Base-by-base conservation (phyloP, 2,888 invertebrate species). In the Selenia dentaria region DNA sequence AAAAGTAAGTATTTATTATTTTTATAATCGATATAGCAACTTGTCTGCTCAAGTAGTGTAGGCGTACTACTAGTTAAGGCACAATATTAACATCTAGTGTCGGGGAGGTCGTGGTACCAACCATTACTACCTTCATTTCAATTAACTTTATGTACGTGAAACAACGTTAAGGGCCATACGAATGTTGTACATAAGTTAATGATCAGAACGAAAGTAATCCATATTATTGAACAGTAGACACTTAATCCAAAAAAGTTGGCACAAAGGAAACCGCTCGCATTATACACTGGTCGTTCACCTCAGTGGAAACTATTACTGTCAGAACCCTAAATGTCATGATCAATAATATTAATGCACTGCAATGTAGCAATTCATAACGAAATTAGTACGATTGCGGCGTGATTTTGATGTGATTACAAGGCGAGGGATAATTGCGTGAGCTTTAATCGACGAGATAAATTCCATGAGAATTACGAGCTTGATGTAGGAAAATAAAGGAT, bases 261-360 rank as follows among this genome's bases (percentile, higher is more conserved):
- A 42, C 35, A 50, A 53, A 42, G 40, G 51, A 47, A n/a, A 43
- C 50, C 46, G 45, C 42, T 34, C 37, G 40, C 41, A 41, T n/a
- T 35, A 50, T 33, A 34, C 39, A 31, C 29, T 35, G 51, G n/a
- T 18, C 52, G 16, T 50, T 44, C 32, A 50, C 49, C 51, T 38
- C 39, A 8, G 16, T 18, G 43, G 33, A 37, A 39, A 28, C 32
- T 28, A 40, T 31, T 25, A 16, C 16, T 4, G 16, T 2, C n/a
- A 4, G 16, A 43, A 37, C 26, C 29, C 31, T 26, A 36, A 46
- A 46, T 46, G 46, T 40, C 46, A 46, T 39, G 45, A 46, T 29
- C 39, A 46, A 29, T 42, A 24, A 25, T 20, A 35, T 27, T 27
- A 3, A 11, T 11, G n/a, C 22, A 8, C 6, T 36, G 40, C 46